Evolutionary conservation across 2,888 invertebrate genomes (phyloP).

Genomic region (Prosapia bicincta): DNA sequence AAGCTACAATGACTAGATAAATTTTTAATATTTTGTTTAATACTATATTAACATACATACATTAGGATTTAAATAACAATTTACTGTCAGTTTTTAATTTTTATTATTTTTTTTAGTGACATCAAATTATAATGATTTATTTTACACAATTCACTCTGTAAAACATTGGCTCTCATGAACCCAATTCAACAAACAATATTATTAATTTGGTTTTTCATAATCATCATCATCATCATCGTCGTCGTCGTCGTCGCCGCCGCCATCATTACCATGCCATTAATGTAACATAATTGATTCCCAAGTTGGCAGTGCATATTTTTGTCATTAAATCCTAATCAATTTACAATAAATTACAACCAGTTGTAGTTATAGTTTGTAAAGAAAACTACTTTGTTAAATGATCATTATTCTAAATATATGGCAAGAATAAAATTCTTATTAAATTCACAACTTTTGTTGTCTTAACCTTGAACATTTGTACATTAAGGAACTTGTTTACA

Average conservation of each 20-base stretch:
- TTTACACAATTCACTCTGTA: background rate
- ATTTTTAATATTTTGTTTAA: no score
- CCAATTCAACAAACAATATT: background rate
- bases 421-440: slow-evolving; percentile 13
- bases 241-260: background rate
- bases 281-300: background rate
- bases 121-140: background rate
- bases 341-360: background rate
- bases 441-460: background rate
- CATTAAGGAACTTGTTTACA: slow-evolving; percentile 31
- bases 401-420: background rate
- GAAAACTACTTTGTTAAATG: background rate
- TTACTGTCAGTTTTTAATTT: background rate
- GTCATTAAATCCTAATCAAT: background rate
- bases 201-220: slow-evolving; percentile 2
- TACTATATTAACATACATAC: background rate
- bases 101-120: background rate
- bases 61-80: slow-evolving; percentile 9
- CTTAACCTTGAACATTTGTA: background rate
- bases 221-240: slow-evolving; percentile 4
- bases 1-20: slow-evolving; percentile 30
- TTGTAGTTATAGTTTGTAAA: background rate
- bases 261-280: background rate
- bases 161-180: background rate
- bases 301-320: background rate